Base-by-base conservation (phyloP, 1,140 invertebrate species). In the Eupristina koningsbergeri region DNA sequence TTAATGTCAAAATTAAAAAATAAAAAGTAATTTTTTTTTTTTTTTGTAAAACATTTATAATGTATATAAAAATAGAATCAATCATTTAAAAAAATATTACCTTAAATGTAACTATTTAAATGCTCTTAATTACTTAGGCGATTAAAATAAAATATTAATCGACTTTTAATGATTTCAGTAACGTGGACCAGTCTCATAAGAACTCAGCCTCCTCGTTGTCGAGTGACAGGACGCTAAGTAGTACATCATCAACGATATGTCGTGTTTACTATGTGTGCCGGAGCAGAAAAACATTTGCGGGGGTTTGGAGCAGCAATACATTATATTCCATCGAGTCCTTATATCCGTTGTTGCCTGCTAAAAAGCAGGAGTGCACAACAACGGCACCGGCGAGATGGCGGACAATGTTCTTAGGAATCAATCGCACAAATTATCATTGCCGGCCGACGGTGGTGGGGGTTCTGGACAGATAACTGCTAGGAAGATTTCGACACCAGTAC, bases 401-500 rank as follows among this genome's bases (percentile, higher is more conserved):
- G 91, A 91, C 87, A 91, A 89, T 91, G 90, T 90, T 81, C 89
- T 90, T 87, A 90, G 89, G 89, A 91, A 91, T 87, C 88, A 88
- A 82, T 87, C 89, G 86, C 90, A 91, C 84, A 92, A 91, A 85
- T 86, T 88, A 80, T 89, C 88, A 82, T 67, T 81, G 29, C 29
- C 75, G 81, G 50, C 74, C 22, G 76, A 69, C 2, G 26, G 22
- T 5, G 73, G 13, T 9, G 45, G 26, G 29, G 3, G 19, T 26
- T 39, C 81, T 34, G 84, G 84, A 63, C 84, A 78, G 9, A 75
- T 85, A 36, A 61, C 80, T 13, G 63, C 84, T 85, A 89, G 87
- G 61, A 91, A 90, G 79, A 87, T 89, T 41, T 87, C 91, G 8
- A 94, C 94, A 90, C 94, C 95, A 85, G 94, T 96, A 87, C 95